These are phyloP conservation scores for Pollachius pollachius DNA, from an alignment of 2,113 vertebrate species.

Conservation along the genomic window DNA sequence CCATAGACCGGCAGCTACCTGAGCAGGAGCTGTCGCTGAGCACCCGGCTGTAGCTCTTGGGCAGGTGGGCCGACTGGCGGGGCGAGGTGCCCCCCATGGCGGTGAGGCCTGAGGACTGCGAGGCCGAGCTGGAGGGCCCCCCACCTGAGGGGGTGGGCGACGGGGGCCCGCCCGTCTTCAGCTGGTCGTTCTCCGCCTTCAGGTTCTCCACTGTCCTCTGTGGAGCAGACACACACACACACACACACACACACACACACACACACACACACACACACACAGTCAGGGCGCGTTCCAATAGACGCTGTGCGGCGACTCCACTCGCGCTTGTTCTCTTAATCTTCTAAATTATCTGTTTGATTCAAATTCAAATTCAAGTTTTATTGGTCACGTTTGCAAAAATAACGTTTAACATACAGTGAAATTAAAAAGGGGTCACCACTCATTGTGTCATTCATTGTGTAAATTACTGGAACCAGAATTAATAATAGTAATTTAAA, in stretches of 20 bases:
- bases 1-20: conserved; percentile 64
- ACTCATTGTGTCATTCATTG: too few species aligned
- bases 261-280: too few species aligned
- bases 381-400: too few species aligned
- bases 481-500: too few species aligned
- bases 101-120: conserved; percentile 78
- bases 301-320: too few species aligned
- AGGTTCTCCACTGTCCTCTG: conserved; percentile 92
- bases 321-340: too few species aligned
- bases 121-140: conserved; percentile 74
- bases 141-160: conserved; percentile 76
- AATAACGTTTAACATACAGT: too few species aligned
- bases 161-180: conserved; percentile 80
- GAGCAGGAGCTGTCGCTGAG: conserved; percentile 72
- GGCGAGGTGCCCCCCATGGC: conserved; percentile 80
- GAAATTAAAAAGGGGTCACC: too few species aligned
- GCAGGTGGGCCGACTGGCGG: conserved; percentile 83
- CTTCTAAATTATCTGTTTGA: too few species aligned
- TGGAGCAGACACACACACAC: background rate
- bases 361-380: too few species aligned
- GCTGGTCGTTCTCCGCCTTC: conserved; percentile 91
- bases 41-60: conserved; percentile 82
- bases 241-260: background rate
- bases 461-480: too few species aligned
- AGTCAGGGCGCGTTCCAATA: too few species aligned